Percentiles rank a stretch among this genome's conserved stretches.
These are phyloP conservation scores for Megastigmus dorsalis DNA, from an alignment of 2,888 invertebrate genomes.

Conservation along the genomic window DNA sequence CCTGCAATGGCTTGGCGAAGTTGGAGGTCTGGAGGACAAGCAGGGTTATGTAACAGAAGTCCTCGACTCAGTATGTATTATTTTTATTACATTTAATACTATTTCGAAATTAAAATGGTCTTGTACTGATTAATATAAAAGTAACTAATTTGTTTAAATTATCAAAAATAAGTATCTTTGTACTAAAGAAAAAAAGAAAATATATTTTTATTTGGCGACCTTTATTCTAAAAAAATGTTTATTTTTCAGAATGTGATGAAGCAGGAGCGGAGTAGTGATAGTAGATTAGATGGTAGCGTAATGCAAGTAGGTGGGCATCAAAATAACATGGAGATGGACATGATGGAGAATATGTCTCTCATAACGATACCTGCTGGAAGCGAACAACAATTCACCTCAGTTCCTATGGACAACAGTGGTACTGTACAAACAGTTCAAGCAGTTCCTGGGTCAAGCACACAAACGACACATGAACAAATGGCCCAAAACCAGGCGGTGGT, in stretches of 20 bases:
- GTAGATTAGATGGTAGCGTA: slow-evolving; percentile 69
- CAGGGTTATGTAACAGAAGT: slow-evolving; percentile 68
- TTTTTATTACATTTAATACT: too few species aligned
- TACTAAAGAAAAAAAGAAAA: too few species aligned
- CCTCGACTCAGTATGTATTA: slow-evolving; percentile 65
- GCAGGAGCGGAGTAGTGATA: slow-evolving; percentile 67
- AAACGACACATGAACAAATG: slow-evolving; percentile 66
- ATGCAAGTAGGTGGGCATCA: slow-evolving; percentile 69
- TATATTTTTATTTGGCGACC: too few species aligned
- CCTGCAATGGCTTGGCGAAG: slow-evolving; percentile 73
- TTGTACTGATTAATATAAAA: too few species aligned
- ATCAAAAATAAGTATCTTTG: too few species aligned
- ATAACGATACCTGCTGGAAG: slow-evolving; percentile 63
- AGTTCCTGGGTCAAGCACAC: slow-evolving; percentile 69
- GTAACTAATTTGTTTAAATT: too few species aligned
- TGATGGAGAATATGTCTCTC: slow-evolving; percentile 70
- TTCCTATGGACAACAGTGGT: slow-evolving; percentile 70
- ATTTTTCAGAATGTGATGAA: slow-evolving; percentile 68
- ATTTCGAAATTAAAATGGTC: too few species aligned
- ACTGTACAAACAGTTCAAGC: slow-evolving; percentile 68
- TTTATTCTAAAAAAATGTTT: background rate
- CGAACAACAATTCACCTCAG: slow-evolving; percentile 71
- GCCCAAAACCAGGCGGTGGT: slow-evolving; percentile 63
- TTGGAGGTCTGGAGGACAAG: slow-evolving; percentile 64
- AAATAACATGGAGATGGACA: slow-evolving; percentile 69